Evolutionary conservation across 2,113 vertebrate genomes (phyloP).

Genomic region (Pachyramphus minor): DNA sequence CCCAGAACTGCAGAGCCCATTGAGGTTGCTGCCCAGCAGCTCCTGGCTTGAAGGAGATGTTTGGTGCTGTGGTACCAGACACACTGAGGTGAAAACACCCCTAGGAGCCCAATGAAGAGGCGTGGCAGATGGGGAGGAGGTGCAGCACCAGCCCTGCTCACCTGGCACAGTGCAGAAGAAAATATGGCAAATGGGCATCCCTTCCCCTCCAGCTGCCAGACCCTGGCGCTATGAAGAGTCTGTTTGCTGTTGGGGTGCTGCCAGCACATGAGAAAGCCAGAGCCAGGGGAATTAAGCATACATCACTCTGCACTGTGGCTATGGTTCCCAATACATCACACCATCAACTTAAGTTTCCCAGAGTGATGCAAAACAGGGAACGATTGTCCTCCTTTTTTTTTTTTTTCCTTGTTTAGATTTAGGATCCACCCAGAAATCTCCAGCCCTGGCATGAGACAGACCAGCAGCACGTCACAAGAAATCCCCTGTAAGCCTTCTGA

Average conservation of each 20-base stretch:
- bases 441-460: not conserved
- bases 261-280: not conserved
- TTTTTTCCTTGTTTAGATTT: not conserved
- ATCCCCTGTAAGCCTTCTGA: not conserved
- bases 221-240: not conserved
- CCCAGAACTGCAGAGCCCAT: not conserved
- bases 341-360: not conserved
- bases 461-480: constrained; percentile 27
- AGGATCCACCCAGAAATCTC: not conserved
- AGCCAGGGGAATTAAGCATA: not conserved
- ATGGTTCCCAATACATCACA: not conserved
- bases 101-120: not conserved
- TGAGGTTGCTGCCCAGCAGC: not conserved
- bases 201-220: not conserved
- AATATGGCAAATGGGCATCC: not conserved
- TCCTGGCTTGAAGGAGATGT: not conserved
- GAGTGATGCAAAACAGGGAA: not conserved
- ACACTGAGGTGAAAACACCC: not conserved
- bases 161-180: not conserved
- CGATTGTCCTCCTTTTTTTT: not conserved
- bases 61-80: not conserved
- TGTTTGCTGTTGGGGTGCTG: not conserved
- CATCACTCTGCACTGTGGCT: not conserved
- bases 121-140: not conserved
- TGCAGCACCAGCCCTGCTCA: not conserved